These are phyloP conservation scores for Copidosoma aretas DNA, from an alignment of 2,888 invertebrate genomes.

Conservation along the genomic window DNA sequence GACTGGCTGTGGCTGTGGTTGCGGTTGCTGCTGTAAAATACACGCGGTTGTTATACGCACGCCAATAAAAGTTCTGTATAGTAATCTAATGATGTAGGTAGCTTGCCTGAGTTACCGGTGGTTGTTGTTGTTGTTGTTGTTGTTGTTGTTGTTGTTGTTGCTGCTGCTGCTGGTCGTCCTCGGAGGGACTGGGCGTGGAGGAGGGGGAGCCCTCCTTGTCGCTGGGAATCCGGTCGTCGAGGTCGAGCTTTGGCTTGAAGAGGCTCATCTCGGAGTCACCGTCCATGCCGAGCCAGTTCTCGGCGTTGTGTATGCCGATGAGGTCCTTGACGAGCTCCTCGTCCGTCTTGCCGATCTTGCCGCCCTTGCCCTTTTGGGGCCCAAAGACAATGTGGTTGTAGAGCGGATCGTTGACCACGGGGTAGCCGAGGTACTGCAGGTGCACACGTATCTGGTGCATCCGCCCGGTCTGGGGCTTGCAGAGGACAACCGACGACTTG, in stretches of 20 bases:
- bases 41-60: no score
- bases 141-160: slow-evolving; percentile 45
- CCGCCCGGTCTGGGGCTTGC: slow-evolving; percentile 93
- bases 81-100: no score
- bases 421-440: slow-evolving; percentile 95
- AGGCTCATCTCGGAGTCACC: slow-evolving; percentile 84
- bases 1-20: background rate
- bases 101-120: background rate
- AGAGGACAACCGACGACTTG: slow-evolving; percentile 90
- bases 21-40: slow-evolving; percentile 46
- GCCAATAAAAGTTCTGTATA: no score
- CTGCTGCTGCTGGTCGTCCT: slow-evolving; percentile 60
- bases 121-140: no score
- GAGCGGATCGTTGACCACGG: slow-evolving; percentile 95
- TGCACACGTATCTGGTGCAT: slow-evolving; percentile 99
- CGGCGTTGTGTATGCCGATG: slow-evolving; percentile 91
- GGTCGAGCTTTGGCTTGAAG: slow-evolving; percentile 74
- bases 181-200: slow-evolving; percentile 63
- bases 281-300: slow-evolving; percentile 92
- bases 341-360: slow-evolving; percentile 71
- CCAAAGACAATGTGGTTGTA: slow-evolving; percentile 98
- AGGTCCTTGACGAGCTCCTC: slow-evolving; percentile 88
- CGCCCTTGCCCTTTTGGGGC: slow-evolving; percentile 70
- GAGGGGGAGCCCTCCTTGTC: slow-evolving; percentile 72
- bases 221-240: slow-evolving; percentile 69